Evolutionary conservation across 2,113 vertebrate genomes (phyloP).

Genomic region (Lamprologus lemairii): DNA sequence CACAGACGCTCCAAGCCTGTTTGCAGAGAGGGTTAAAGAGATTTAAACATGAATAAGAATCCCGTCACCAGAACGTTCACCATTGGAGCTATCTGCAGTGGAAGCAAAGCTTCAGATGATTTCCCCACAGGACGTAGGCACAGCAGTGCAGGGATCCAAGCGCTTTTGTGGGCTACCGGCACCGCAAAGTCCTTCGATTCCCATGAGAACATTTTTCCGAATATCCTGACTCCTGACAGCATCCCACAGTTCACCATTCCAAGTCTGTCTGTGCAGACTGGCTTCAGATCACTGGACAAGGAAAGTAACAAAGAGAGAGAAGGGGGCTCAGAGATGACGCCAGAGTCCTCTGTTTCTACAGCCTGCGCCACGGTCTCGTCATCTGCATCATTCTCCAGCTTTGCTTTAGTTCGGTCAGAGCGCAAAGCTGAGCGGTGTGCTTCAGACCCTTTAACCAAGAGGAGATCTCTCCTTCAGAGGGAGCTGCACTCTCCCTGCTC

Average conservation of each 20-base stretch:
- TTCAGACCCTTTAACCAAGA: conserved; percentile 21
- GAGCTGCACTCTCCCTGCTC: background rate
- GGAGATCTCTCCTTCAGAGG: background rate
- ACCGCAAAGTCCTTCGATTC: conserved; percentile 38
- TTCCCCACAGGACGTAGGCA: conserved; percentile 26
- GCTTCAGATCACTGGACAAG: background rate
- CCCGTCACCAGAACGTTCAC: conserved; percentile 56
- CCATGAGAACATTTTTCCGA: conserved; percentile 48
- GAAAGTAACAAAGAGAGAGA: background rate
- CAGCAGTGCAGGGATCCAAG: conserved; percentile 56
- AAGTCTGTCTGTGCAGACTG: conserved; percentile 44
- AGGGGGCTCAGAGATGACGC: background rate
- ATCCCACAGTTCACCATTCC: conserved; percentile 76
- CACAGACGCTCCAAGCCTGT: background rate
- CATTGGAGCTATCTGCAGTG: conserved; percentile 23
- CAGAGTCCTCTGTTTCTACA: background rate
- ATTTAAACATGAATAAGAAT: conserved; percentile 37
- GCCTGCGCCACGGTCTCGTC: background rate
- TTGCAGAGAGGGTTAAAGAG: background rate
- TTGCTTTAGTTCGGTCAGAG: background rate
- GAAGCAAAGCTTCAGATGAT: conserved; percentile 6
- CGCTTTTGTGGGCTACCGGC: conserved; percentile 46
- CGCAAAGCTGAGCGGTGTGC: background rate
- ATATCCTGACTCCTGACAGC: conserved; percentile 66
- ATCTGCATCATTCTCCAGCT: conserved; percentile 11